phyloP scores from a whole-genome alignment of 2,113 vertebrate species.

The Ia io region DNA sequence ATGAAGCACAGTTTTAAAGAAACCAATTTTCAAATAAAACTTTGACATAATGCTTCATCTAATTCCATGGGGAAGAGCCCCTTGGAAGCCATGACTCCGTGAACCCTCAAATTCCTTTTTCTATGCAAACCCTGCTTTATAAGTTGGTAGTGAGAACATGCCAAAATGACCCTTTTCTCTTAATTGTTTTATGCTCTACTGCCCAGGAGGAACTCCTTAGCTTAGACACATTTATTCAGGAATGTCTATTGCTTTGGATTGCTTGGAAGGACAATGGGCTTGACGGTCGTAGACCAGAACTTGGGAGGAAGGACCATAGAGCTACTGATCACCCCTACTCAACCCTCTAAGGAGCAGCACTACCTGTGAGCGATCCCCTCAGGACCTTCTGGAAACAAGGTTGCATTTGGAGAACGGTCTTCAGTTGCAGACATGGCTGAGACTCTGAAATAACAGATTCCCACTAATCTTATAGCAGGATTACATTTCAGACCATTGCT shows the following conservation, averaged over 20 bases:
- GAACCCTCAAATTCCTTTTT: not conserved
- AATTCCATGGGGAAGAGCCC: not conserved
- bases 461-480: not conserved
- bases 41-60: not conserved
- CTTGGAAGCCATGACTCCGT: not conserved
- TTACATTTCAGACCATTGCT: not conserved
- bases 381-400: not conserved
- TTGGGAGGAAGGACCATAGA: not conserved
- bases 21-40: not conserved
- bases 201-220: not conserved
- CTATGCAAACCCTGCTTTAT: not conserved
- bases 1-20: not conserved
- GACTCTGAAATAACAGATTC: not conserved
- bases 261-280: not conserved
- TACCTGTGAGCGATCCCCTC: not conserved
- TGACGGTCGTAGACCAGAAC: not conserved
- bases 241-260: not conserved
- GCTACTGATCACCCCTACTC: not conserved
- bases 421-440: not conserved
- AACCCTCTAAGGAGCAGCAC: not conserved
- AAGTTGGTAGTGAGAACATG: not conserved
- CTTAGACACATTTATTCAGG: not conserved
- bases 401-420: not conserved
- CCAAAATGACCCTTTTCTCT: not conserved
- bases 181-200: not conserved